phyloP scores from a whole-genome alignment of 2,113 vertebrate genomes.

The Tetrax tetrax region DNA sequence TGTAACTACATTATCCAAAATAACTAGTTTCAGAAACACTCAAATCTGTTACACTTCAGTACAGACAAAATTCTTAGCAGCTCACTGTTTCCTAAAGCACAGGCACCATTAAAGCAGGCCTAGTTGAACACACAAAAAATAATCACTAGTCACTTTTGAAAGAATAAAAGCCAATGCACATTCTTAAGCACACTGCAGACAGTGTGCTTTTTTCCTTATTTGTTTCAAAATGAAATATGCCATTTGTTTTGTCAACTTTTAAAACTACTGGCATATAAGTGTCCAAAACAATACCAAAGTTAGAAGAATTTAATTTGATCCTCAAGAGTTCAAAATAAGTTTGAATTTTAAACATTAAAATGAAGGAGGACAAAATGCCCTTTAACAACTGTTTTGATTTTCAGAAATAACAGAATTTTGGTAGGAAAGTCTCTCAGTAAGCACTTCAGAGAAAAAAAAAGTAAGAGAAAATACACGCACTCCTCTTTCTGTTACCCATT shows the following conservation, averaged over 20 bases:
- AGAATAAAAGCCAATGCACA: neutral
- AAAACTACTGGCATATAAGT: neutral
- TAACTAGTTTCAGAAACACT: neutral
- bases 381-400: neutral
- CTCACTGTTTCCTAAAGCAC: neutral
- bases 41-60: neutral
- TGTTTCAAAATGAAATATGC: neutral
- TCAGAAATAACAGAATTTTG: neutral
- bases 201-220: neutral
- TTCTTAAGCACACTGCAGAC: neutral
- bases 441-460: neutral
- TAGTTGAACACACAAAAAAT: neutral
- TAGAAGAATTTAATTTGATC: neutral
- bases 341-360: neutral
- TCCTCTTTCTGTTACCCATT: neutral
- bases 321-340: neutral
- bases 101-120: neutral
- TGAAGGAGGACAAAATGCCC: neutral
- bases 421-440: neutral
- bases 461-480: neutral
- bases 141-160: neutral
- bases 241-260: neutral
- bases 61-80: neutral
- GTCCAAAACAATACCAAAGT: neutral
- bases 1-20: neutral